phyloP scores from a whole-genome alignment of 2,797 vertebrate species.

The Glyptemys insculpta region DNA sequence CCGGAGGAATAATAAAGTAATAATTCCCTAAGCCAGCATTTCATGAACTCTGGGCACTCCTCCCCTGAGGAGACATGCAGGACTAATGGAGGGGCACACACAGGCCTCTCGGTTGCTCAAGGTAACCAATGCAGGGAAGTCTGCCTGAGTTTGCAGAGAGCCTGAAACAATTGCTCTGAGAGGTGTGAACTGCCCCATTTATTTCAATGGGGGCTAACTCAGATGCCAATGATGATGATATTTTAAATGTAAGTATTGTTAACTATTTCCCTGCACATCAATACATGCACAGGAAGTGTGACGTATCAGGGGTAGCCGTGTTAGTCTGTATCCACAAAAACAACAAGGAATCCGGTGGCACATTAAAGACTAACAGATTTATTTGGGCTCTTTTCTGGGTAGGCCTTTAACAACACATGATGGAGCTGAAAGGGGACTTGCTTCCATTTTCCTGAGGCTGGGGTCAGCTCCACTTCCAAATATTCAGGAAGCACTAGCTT shows the following conservation, averaged over 20 bases:
- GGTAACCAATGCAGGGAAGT: not conserved
- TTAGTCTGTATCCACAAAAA: no score
- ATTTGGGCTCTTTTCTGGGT: not conserved
- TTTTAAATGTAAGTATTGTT: not conserved
- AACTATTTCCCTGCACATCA: not conserved
- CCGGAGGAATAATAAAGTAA: not conserved
- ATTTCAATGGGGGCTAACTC: not conserved
- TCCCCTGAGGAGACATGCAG: not conserved
- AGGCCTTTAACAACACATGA: not conserved
- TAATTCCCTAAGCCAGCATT: not conserved
- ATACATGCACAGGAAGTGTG: not conserved
- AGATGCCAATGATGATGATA: fast-evolving
- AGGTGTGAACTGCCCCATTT: not conserved
- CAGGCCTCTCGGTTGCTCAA: not conserved
- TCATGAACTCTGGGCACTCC: fast-evolving
- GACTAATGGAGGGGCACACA: fast-evolving
- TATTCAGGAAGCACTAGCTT: not conserved
- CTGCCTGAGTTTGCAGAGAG: not conserved
- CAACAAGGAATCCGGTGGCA: no score
- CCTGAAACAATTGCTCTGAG: not conserved
- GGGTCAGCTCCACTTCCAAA: not conserved
- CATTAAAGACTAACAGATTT: no score
- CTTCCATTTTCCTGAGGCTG: not conserved
- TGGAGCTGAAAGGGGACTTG: not conserved
- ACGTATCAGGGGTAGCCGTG: not conserved